Evolutionary conservation across 2,113 vertebrate genomes (phyloP).

Genomic region (Halcyon senegalensis): DNA sequence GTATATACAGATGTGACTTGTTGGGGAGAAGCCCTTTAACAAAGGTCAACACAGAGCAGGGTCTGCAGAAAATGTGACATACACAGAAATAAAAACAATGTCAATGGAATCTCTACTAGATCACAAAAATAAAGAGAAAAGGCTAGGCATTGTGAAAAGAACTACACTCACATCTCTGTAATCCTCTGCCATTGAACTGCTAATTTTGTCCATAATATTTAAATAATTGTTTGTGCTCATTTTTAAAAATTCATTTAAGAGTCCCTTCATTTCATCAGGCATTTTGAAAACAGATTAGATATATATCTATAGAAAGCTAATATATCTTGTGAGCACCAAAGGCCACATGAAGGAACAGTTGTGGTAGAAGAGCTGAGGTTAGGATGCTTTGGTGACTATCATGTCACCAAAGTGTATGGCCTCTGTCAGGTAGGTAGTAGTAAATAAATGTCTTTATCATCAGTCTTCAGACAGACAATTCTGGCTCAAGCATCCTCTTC

Average conservation of each 20-base stretch:
- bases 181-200: not conserved
- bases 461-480: not conserved
- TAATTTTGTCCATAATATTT: not conserved
- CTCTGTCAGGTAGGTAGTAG: not conserved
- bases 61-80: not conserved
- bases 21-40: not conserved
- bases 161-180: not conserved
- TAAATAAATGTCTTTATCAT: not conserved
- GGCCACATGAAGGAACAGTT: not conserved
- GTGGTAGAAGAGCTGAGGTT: not conserved
- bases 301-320: not conserved
- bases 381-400: not conserved
- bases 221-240: not conserved
- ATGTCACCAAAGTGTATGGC: not conserved
- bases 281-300: not conserved
- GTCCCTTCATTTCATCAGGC: not conserved
- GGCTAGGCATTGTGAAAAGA: not conserved
- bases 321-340: not conserved
- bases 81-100: not conserved
- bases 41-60: not conserved
- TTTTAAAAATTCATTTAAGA: not conserved
- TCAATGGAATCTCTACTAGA: not conserved
- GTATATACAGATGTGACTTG: not conserved
- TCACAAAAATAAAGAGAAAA: not conserved
- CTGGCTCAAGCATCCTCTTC: not conserved